Evolutionary conservation across 2,113 vertebrate species (phyloP), one percentile per base, ranked within the genome.

Genomic region (Polyodon spathula): DNA sequence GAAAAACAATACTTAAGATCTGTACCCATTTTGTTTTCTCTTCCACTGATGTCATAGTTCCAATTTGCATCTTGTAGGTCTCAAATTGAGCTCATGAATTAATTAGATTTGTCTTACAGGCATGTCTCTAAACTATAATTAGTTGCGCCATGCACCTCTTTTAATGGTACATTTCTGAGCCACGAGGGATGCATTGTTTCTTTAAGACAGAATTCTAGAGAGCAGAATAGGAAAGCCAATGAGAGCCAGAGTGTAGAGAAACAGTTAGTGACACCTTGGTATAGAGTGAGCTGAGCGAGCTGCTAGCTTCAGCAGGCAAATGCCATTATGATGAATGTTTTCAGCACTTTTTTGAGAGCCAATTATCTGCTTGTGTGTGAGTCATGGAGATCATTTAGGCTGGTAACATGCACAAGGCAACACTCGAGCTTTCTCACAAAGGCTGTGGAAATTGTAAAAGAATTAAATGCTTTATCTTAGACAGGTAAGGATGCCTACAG

Each of bases 371-470:
- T 76, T 66, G 66, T 73, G 61, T 70, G 37, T 73, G 77, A 80
- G 60, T 68, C 75, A 71, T 73, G 68, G 72, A 81, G 74, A 78
- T 80, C 65, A 78, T 76, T 71, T 68, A 80, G 75, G 66, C 78
- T 60, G 75, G 68, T 66, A 67, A 70, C 54, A 53, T 66, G 66
- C 56, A 62, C 64, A 76, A 74, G 71, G 67, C 60, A 0, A 5
- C 53, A 68, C 68, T 68, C 41, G 54, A 57, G 69, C 61, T 68
- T 39, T 57, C 71, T 70, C 69, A 60, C 39, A 61, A 40, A 27
- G 72, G 50, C 62, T 62, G 65, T 63, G 62, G 59, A 71, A 72
- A 67, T 71, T 0, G 0, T 42, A 64, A 56, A 70, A 58, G 51
- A 44, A 61, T 61, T 64, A 67, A 66, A 63, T 52, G n/a, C 39